Conservation (phyloP, 2,888 invertebrate species). For the Eristalis tenax region DNA sequence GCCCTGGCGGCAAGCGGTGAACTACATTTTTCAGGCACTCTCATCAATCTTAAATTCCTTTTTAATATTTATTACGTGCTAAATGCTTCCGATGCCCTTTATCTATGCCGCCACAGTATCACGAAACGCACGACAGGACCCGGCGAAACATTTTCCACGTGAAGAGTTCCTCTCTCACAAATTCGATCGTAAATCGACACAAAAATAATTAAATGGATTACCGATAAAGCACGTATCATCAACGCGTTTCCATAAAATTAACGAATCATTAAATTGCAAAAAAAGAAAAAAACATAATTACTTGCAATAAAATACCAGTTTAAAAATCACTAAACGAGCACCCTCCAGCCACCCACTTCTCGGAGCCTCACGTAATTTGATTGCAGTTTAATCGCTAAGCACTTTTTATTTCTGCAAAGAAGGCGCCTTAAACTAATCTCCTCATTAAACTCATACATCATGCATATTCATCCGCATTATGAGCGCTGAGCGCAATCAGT, state of each 20-base stretch:
- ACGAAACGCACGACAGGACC: too few relatives aligned
- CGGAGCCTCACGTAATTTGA: background rate
- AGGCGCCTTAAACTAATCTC: background rate
- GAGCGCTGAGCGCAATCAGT: background rate
- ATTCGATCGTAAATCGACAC: too few relatives aligned
- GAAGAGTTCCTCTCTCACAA: too few relatives aligned
- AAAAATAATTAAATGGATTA: background rate
- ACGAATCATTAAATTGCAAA: background rate
- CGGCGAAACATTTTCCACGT: too few relatives aligned
- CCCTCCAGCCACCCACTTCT: background rate
- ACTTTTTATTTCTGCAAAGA: background rate
- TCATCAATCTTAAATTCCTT: too few relatives aligned
- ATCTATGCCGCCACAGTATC: too few relatives aligned
- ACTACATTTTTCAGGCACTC: too few relatives aligned
- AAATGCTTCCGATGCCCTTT: too few relatives aligned
- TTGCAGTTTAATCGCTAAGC: background rate
- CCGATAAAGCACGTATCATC: background rate
- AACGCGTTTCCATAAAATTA: background rate
- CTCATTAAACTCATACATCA: background rate
- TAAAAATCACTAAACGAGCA: background rate
- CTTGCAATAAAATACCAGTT: background rate
- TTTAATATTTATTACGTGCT: too few relatives aligned
- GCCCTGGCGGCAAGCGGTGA: too few relatives aligned
- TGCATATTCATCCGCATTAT: background rate
- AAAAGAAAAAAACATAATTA: background rate